These are phyloP conservation scores for Melanotaenia duboulayi DNA, from an alignment of 2,113 vertebrate genomes.

Conservation along the genomic window DNA sequence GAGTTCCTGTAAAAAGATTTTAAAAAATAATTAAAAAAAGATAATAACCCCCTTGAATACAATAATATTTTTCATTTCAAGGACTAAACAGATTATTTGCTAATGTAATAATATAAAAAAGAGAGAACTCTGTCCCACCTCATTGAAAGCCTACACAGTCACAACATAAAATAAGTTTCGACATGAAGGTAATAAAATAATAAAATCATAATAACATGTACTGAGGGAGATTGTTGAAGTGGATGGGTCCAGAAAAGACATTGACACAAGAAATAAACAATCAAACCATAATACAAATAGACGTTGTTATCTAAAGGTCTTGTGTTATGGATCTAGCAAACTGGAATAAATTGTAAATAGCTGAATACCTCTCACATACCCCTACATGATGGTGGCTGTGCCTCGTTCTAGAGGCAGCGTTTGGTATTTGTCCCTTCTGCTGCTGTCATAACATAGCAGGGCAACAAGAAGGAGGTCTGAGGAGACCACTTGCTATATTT, in stretches of 20 bases:
- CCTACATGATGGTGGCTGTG: no score
- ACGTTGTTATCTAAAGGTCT: neutral
- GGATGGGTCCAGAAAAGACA: neutral
- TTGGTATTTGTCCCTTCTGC: no score
- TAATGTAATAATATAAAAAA: neutral
- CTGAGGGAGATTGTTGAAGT: neutral
- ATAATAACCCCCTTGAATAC: neutral
- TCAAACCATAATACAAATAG: neutral
- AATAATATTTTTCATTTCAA: neutral
- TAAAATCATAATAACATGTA: neutral
- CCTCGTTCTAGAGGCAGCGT: no score
- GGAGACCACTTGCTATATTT: neutral
- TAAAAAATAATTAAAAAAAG: no score
- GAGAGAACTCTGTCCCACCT: neutral
- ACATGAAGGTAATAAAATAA: neutral
- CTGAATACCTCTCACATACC: neutral
- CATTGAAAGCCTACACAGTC: no score
- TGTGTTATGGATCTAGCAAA: neutral
- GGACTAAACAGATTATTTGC: neutral
- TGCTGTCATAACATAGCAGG: neutral
- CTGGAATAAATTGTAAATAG: neutral
- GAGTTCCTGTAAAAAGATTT: no score
- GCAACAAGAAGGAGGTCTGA: neutral
- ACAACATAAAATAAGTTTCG: neutral
- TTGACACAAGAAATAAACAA: neutral